Evolutionary conservation across 2,113 vertebrate genomes (phyloP).

Genomic region (Ochotona princeps): DNA sequence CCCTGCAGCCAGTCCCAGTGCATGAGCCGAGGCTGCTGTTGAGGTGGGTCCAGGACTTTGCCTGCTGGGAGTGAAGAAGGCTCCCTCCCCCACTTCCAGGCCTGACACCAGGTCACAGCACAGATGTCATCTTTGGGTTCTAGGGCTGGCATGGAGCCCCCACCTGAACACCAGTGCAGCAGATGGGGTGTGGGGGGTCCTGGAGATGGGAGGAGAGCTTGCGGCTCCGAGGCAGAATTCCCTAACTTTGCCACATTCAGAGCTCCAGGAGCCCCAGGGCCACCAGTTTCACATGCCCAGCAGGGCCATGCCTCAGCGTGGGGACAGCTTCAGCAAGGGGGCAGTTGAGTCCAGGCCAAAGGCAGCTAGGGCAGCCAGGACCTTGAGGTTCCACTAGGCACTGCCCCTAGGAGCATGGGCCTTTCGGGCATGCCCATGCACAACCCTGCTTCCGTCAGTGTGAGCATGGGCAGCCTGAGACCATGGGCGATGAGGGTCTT

Average conservation of each 20-base stretch:
- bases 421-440: background rate
- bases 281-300: background rate
- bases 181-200: background rate
- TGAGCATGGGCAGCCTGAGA: conserved; percentile 25
- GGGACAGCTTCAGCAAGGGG: background rate
- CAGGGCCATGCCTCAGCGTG: background rate
- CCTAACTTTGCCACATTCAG: background rate
- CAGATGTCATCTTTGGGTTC: background rate
- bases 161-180: background rate
- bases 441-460: conserved; percentile 12
- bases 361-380: background rate
- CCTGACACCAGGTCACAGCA: background rate
- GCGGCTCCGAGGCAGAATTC: background rate
- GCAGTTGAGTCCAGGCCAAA: background rate
- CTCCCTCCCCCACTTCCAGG: background rate
- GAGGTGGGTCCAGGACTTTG: background rate
- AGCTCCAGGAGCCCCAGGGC: background rate
- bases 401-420: background rate
- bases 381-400: background rate
- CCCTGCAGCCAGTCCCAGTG: background rate
- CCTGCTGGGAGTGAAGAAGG: conserved; percentile 19
- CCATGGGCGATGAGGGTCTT: background rate
- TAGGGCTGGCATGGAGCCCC: background rate
- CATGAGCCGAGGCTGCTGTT: background rate
- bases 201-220: background rate